Evolutionary conservation across 1,140 invertebrate species (phyloP).

Genomic region (Pararge aegeria): DNA sequence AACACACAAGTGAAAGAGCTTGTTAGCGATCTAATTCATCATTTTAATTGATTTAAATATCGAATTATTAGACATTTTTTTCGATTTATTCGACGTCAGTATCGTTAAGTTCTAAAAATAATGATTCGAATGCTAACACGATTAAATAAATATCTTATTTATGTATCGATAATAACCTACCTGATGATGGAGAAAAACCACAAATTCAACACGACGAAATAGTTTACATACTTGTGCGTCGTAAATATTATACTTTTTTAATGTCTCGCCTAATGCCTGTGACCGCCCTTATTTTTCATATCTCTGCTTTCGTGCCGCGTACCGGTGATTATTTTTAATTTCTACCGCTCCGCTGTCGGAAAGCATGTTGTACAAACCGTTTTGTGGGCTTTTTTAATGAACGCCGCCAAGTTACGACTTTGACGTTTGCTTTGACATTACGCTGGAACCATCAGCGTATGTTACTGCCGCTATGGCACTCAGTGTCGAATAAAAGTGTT

Average conservation of each 20-base stretch:
- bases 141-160: too few species aligned
- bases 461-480: constrained; percentile 35
- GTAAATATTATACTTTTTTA: neutral
- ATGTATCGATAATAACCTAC: too few species aligned
- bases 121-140: too few species aligned
- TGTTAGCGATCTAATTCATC: too few species aligned
- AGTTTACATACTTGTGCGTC: neutral
- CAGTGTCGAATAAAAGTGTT: constrained; percentile 39
- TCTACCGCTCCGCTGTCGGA: constrained; percentile 57
- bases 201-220: neutral
- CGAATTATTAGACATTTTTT: too few species aligned
- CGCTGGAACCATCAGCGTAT: constrained; percentile 41
- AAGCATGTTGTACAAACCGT: constrained; percentile 61
- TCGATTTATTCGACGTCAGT: too few species aligned
- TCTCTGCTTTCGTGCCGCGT: constrained; percentile 57
- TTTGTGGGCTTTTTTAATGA: constrained; percentile 62
- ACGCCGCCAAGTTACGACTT: constrained; percentile 53
- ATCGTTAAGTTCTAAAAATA: too few species aligned
- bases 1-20: too few species aligned
- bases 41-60: too few species aligned
- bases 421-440: constrained; percentile 53
- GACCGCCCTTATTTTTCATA: constrained; percentile 64
- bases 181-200: neutral
- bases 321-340: constrained; percentile 72
- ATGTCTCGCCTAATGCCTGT: constrained; percentile 3